Conservation (phyloP, 1,140 invertebrate species). For the Aphelenchoides avenae region DNA sequence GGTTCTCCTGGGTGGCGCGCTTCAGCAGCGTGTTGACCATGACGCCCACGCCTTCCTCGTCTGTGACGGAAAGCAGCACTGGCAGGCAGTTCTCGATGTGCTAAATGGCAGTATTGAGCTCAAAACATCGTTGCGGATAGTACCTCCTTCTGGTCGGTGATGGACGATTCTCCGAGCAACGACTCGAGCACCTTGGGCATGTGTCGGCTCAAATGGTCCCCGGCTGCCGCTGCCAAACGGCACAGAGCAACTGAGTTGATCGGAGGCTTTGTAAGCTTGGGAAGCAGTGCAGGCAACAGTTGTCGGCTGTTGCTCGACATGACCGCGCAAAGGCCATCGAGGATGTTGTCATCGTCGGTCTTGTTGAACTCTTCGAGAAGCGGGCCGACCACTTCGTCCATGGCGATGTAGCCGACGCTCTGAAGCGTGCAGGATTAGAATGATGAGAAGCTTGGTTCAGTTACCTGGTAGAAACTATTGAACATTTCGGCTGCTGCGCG, state of each 20-base stretch:
- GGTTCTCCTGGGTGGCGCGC: not conserved
- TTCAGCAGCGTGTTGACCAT: slow-evolving; percentile 38
- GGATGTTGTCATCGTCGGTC: slow-evolving; percentile 64
- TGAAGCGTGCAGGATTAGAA: slow-evolving; percentile 59
- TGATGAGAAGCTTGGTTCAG: slow-evolving; percentile 1
- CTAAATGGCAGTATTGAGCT: slow-evolving; percentile 50
- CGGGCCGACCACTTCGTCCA: slow-evolving; percentile 92
- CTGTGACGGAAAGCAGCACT: slow-evolving; percentile 77
- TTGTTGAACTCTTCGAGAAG: slow-evolving; percentile 75
- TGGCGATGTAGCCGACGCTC: slow-evolving; percentile 82
- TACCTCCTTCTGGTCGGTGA: slow-evolving; percentile 67
- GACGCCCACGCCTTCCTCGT: slow-evolving; percentile 43
- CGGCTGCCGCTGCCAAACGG: slow-evolving; percentile 83
- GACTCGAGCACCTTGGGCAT: slow-evolving; percentile 84
- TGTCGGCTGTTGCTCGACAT: slow-evolving; percentile 73
- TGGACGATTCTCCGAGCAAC: slow-evolving; percentile 61
- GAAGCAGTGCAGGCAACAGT: slow-evolving; percentile 88
- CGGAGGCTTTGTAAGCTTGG: slow-evolving; percentile 67
- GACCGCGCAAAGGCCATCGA: slow-evolving; percentile 38
- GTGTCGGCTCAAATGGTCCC: slow-evolving; percentile 83
- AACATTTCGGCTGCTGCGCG: slow-evolving; percentile 92
- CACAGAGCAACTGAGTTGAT: slow-evolving; percentile 88
- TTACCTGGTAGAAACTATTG: slow-evolving; percentile 74
- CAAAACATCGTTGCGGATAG: not conserved
- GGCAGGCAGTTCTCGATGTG: slow-evolving; percentile 86